These are phyloP conservation scores for Zaprionus gabonicus DNA, from an alignment of 1,140 invertebrate species.

Conservation along the genomic window DNA sequence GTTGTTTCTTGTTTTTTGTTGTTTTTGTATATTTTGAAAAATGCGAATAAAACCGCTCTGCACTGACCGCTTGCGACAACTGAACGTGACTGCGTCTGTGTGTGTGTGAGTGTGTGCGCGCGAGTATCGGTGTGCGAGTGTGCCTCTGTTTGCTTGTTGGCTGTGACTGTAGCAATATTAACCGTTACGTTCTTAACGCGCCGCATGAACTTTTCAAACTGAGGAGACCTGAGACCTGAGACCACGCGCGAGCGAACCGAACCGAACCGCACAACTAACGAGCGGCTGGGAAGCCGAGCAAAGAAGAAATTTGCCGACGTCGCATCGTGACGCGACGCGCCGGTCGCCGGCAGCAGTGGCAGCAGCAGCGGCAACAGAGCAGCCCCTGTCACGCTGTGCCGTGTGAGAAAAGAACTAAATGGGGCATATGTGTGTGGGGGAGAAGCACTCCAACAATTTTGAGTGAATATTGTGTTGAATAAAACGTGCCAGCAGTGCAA, in stretches of 20 bases:
- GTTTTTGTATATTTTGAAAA: constrained; percentile 12
- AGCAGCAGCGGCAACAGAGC: constrained; percentile 13
- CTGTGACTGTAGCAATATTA: constrained; percentile 23
- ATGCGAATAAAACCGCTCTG: constrained; percentile 39
- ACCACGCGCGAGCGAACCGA: constrained; percentile 53
- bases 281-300: constrained; percentile 36
- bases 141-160: constrained; percentile 6
- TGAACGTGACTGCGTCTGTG: background rate
- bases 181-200: constrained; percentile 74
- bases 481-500: background rate
- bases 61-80: constrained; percentile 28
- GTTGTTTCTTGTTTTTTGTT: background rate
- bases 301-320: constrained; percentile 31
- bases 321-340: constrained; percentile 34
- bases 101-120: background rate
- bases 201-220: constrained; percentile 76
- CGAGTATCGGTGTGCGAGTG: background rate
- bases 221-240: constrained; percentile 63
- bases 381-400: constrained; percentile 6
- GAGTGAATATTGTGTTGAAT: constrained; percentile 14
- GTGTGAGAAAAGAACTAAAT: constrained; percentile 29
- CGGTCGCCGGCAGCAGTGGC: constrained; percentile 58
- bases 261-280: constrained; percentile 27
- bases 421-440: constrained; percentile 13
- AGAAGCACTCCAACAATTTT: constrained; percentile 24